These are phyloP conservation scores for Trachymyrmex cornetzi DNA, from an alignment of 1,140 invertebrate species.

Conservation along the genomic window DNA sequence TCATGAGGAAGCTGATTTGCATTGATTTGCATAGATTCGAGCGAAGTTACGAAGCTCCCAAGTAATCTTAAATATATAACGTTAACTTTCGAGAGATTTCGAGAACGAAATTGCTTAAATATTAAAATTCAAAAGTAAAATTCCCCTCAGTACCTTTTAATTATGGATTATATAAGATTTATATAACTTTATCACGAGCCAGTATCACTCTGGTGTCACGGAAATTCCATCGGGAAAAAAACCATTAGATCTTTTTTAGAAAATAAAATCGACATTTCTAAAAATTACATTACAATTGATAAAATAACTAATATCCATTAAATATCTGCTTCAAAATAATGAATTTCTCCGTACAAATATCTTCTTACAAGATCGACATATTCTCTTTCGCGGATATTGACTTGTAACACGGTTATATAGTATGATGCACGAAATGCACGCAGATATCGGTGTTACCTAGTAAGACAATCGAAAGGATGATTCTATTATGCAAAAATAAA, in stretches of 20 bases:
- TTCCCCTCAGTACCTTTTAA: not conserved
- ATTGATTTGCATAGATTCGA: slow-evolving; percentile 28
- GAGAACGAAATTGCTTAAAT: slow-evolving; percentile 12
- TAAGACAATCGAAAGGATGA: slow-evolving; percentile 1
- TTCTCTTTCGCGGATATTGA: not conserved
- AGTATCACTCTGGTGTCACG: not conserved
- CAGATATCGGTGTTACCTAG: not conserved
- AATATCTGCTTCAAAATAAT: not conserved
- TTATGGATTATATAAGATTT: slow-evolving; percentile 1
- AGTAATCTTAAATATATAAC: slow-evolving; percentile 26
- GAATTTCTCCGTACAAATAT: not conserved
- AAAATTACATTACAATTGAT: not conserved
- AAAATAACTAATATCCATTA: not conserved
- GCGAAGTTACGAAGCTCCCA: not conserved
- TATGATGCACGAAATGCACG: not conserved
- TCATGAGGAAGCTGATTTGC: slow-evolving; percentile 10
- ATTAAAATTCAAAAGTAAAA: slow-evolving; percentile 22
- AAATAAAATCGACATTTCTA: not conserved
- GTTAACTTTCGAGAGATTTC: not conserved
- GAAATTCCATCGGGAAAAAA: not conserved
- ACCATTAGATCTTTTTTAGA: not conserved
- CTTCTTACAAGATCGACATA: not conserved
- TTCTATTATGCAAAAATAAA: slow-evolving; percentile 19
- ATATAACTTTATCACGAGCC: not conserved
- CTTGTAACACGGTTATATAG: not conserved